A percentile compares a stretch with the other conserved stretches of the same genome.
Conservation (phyloP, 2,113 vertebrate species). For the Zosterops pallidus region DNA sequence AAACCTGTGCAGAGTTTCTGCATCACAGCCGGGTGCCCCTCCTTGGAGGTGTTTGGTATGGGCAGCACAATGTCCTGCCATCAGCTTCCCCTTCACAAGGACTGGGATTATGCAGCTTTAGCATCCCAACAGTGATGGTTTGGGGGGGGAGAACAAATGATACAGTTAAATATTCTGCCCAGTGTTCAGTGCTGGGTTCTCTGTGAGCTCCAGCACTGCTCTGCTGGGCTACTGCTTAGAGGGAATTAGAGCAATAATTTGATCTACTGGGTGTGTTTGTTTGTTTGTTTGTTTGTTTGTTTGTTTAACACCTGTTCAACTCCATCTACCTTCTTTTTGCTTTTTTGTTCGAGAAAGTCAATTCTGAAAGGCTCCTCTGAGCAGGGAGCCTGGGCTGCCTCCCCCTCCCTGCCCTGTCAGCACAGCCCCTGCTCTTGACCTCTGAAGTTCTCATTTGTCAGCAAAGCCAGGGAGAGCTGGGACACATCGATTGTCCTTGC, state of each 20-base stretch:
- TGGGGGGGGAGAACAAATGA: not conserved
- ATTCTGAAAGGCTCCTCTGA: not conserved
- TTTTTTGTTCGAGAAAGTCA: not conserved
- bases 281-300: not conserved
- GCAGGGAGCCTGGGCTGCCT: not conserved
- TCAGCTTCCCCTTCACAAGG: not conserved
- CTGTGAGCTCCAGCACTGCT: not conserved
- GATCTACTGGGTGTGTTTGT: too few relatives aligned
- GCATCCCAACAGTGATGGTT: accelerated
- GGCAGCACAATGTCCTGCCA: accelerated
- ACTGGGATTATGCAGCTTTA: not conserved
- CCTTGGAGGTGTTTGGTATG: accelerated
- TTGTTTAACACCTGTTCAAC: not conserved
- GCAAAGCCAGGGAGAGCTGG: not conserved
- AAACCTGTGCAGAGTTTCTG: not conserved
- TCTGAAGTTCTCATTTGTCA: not conserved
- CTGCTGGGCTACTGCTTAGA: not conserved
- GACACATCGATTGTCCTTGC: conserved; percentile 67
- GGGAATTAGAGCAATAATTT: not conserved
- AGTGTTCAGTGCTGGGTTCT: not conserved
- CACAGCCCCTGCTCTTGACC: not conserved
- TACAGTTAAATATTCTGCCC: not conserved
- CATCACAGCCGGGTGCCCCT: accelerated
- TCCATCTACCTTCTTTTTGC: not conserved
- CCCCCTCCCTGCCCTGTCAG: not conserved